Base-by-base conservation (phyloP, 2,113 vertebrate genomes). In the Sinocyclocheilus rhinocerous region DNA sequence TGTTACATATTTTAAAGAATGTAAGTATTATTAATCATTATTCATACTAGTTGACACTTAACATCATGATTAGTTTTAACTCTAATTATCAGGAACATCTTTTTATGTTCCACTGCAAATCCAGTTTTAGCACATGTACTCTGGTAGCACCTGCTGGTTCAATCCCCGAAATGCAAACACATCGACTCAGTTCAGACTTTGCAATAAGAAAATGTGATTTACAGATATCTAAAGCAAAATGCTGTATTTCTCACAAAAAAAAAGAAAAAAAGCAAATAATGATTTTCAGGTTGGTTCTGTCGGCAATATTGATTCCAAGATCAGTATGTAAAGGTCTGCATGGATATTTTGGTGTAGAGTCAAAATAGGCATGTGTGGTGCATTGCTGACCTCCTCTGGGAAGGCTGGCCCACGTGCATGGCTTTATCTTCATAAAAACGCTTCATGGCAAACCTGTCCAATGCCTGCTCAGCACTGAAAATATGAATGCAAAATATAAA, bases 391-490 rank as follows among this genome's bases (percentile, higher is more conserved):
- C 98, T 97, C 90, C 90, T 97, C 93, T 99, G 97, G 1, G 97
- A 99, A 0, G 97, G 98, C 91, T 99, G 97, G 33, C 96, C 97
- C 48, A 97, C 96, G 0, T 97, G 96, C 88, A 97, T 95, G 18
- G 98, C 96, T 92, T 99, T 99, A 92, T 99, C 97, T 90, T 99
- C 97, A 2, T 98, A 99, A 93, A 99, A 99, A 22, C 97, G 95
- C 87, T 96, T 97, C 98, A 99, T 99, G 80, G 98, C 97, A 85
- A 99, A 99, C 82, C 97, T 94, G 94, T 99, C 98, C 93, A 99
- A 91, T 36, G 98, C 98, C 92, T 99, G 98, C 90, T 97, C 95
- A 0, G 97, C 98, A 4, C 98, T 99, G 93, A 0, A 36, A 59
- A 73, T 45, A 69, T 84, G 82, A 33, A 50, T 33, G 73, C 29